Conservation (phyloP, 92 coral and sea anemone genomes). For the Blastomussa wellsi region DNA sequence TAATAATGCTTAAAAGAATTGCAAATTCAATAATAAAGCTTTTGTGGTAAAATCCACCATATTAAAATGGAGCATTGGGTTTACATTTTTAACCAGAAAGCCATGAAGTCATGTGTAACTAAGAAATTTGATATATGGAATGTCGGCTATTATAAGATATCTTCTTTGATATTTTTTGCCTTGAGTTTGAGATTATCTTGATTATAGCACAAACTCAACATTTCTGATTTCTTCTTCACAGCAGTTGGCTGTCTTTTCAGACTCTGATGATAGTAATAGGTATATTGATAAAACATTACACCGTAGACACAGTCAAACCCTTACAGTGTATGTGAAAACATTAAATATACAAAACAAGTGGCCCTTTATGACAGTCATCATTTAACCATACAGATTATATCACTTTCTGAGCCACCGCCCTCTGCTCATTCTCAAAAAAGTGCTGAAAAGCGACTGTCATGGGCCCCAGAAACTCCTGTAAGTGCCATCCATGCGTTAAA, state of each 20-base stretch:
- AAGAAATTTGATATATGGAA: no score
- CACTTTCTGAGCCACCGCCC: constrained; percentile 21
- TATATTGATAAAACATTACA: background rate
- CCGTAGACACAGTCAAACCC: background rate
- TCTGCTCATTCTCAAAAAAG: background rate
- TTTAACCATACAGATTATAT: constrained; percentile 31
- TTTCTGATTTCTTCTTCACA: no score
- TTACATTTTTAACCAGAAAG: no score
- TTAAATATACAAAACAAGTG: background rate
- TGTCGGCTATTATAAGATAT: no score
- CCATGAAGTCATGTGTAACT: no score
- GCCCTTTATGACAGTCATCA: background rate
- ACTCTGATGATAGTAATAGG: no score
- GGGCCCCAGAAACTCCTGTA: constrained; percentile 43
- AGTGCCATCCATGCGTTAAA: background rate
- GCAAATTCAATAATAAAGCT: no score
- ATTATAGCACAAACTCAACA: no score
- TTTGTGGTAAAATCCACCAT: background rate
- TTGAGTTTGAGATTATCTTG: no score
- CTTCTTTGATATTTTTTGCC: no score
- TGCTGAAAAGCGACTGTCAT: constrained; percentile 24
- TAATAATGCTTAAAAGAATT: no score
- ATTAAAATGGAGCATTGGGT: background rate
- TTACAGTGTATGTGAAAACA: background rate
- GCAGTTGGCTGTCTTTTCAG: no score